Evolutionary conservation across 2,888 invertebrate genomes (phyloP), one percentile per base, ranked within the genome.

Genomic region (Nysson spinosus): DNA sequence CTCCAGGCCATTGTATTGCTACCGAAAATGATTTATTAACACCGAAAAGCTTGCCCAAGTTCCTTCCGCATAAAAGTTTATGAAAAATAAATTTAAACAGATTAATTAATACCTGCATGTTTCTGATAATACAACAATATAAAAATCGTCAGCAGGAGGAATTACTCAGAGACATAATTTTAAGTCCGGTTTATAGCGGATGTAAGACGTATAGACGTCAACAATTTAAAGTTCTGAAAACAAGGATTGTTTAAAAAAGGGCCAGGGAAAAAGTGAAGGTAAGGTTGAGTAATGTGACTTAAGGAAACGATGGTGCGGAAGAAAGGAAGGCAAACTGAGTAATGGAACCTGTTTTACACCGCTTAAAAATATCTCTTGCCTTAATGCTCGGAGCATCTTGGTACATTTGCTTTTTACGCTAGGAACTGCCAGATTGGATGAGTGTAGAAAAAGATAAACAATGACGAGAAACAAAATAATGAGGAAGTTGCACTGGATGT

Each of bases 271-370:
- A 71, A 65, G 24, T 34, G 9, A 24, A 50, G 57, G 26, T n/a
- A 37, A 37, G 32, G 11, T 40, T 52, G 58, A 67, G 67, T 47
- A 58, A 72, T 55, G 32, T 46, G 67, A 58, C 51, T 63, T 64
- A 62, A 54, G 37, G 39, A 51, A 70, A 60, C 54, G 37, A 39
- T 39, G 30, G n/a, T 4, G 35, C 34, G 22, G 32, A 66, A 14
- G 42, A n/a, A 37, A 40, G 43, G 16, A 16, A 51, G 32, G 51
- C 39, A 11, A 26, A 46, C 20, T 52, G 68, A 43, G 50, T 68
- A 68, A 72, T 60, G 72, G 43, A 46, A 60, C 63, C 43, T 54
- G 68, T 72, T 72, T 68, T 72, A 57, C 42, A 39, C 34, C 54
- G 32, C 46, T 42, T 47, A 43, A 54, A 72, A 72, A 63, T 26